A percentile compares a stretch with the other conserved stretches of the same genome.
Conservation (phyloP, 2,888 invertebrate genomes). For the Chaetoderma sp. region DNA sequence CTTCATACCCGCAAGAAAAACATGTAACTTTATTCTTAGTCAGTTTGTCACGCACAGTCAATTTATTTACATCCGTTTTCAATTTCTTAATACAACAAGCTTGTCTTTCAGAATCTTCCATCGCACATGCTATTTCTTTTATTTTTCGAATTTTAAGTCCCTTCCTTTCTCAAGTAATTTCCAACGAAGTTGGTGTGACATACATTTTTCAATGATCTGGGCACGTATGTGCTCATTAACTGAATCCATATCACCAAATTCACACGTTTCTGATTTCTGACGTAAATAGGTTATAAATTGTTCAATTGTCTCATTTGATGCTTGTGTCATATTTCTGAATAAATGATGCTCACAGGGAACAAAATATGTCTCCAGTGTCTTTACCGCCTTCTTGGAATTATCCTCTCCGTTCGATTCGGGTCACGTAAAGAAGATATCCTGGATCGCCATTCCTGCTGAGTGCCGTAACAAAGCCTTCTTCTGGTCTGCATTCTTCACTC, state of each 20-base stretch:
- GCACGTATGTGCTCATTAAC: background rate
- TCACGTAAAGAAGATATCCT: constrained; percentile 12
- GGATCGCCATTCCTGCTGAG: constrained; percentile 8
- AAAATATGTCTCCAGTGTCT: background rate
- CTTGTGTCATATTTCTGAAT: constrained; percentile 1
- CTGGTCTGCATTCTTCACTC: background rate
- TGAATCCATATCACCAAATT: background rate
- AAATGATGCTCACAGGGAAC: constrained; percentile 15
- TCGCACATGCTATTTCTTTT: constrained; percentile 2
- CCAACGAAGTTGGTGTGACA: background rate
- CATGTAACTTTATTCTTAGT: background rate
- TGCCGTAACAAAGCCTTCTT: constrained; percentile 12
- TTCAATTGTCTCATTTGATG: background rate
- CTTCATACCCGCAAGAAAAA: background rate
- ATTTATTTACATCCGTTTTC: background rate
- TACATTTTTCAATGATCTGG: background rate
- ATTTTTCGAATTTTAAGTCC: background rate
- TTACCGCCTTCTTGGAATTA: background rate
- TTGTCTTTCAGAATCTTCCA: background rate
- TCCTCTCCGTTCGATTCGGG: background rate
- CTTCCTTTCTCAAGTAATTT: background rate
- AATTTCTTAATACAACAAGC: background rate
- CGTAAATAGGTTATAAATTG: background rate
- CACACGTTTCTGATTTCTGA: constrained; percentile 1
- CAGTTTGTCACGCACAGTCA: background rate